phyloP scores from a whole-genome alignment of 2,113 vertebrate species.

The Nestor notabilis region DNA sequence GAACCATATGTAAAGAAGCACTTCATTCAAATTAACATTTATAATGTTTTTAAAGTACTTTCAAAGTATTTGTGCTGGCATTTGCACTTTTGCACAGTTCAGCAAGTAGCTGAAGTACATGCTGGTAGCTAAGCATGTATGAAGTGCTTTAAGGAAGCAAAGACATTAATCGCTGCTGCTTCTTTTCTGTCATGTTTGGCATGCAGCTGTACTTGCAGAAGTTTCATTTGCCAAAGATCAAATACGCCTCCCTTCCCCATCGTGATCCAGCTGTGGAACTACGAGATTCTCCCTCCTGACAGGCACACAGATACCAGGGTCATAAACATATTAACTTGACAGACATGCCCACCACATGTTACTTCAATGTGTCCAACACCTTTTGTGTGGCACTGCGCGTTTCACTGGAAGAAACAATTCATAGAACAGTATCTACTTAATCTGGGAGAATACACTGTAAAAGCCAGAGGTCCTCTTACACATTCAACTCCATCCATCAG shows the following conservation, averaged over 20 bases:
- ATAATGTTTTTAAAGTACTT: neutral
- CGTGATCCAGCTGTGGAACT: neutral
- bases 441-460: neutral
- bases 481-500: neutral
- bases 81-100: neutral
- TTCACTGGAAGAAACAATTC: neutral
- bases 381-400: neutral
- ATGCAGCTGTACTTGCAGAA: neutral
- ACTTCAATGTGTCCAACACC: neutral
- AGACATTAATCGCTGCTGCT: neutral
- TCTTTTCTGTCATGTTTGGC: neutral
- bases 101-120: neutral
- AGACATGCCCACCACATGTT: fast-evolving
- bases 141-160: neutral
- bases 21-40: neutral
- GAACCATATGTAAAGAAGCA: neutral
- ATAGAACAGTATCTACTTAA: neutral
- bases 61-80: neutral
- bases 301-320: neutral
- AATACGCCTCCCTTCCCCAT: neutral
- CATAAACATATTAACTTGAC: neutral
- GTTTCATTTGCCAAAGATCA: neutral
- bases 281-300: neutral
- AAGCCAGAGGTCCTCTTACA: neutral
- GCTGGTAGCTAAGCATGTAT: neutral